Evolutionary conservation across 2,888 invertebrate species (phyloP).

Genomic region (Parasteatoda lunata): DNA sequence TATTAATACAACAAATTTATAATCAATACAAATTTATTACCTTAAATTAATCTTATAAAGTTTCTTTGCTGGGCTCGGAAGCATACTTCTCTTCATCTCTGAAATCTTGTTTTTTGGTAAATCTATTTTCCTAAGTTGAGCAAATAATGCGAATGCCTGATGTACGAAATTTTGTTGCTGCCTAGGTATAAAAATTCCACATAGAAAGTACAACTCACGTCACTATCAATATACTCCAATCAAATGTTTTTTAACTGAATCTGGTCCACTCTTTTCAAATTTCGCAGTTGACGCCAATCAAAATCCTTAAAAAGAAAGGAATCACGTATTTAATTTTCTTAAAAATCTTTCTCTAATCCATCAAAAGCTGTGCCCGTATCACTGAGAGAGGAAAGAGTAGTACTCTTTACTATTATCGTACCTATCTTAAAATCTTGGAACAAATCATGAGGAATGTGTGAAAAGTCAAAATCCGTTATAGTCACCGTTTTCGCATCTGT

Average conservation of each 20-base stretch:
- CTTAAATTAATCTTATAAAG: too few species aligned
- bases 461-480: too few species aligned
- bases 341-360: conserved; percentile 26
- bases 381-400: conserved; percentile 7
- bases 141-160: conserved; percentile 15
- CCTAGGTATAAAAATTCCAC: conserved; percentile 2
- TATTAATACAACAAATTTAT: too few species aligned
- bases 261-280: conserved; percentile 2
- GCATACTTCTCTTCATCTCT: conserved; percentile 39
- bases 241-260: neutral
- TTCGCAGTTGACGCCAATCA: conserved; percentile 19
- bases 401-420: neutral
- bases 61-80: neutral
- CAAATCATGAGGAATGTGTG: too few species aligned
- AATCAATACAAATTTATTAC: too few species aligned
- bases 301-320: conserved; percentile 3
- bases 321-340: neutral
- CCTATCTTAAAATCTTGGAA: too few species aligned
- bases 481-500: too few species aligned
- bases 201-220: conserved; percentile 18
- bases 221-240: neutral
- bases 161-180: neutral
- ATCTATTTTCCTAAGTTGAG: neutral
- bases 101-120: conserved; percentile 20
- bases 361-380: conserved; percentile 32